Evolutionary conservation across 2,797 vertebrate species (phyloP).

Genomic region (Micromesistius poutassou): DNA sequence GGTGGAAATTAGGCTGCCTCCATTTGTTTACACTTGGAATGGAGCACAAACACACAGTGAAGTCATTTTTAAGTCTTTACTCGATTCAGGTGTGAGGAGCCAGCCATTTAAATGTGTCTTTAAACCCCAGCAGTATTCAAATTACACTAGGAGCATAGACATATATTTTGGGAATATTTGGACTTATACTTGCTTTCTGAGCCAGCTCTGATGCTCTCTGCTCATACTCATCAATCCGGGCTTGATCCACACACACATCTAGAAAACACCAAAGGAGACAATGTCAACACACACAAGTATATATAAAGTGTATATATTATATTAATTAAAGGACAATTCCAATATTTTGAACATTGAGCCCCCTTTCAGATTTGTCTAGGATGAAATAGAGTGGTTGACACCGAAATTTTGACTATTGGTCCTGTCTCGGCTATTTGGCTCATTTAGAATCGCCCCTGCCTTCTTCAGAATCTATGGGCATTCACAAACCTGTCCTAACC

Average conservation of each 20-base stretch:
- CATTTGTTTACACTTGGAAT: background rate
- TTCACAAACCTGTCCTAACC: too few species aligned
- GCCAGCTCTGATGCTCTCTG: constrained; percentile 81
- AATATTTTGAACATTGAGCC: too few species aligned
- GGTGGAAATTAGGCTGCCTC: background rate
- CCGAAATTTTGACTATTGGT: too few species aligned
- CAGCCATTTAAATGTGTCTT: too few species aligned
- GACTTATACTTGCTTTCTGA: constrained; percentile 81
- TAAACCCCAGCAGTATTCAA: background rate
- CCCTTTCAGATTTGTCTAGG: too few species aligned
- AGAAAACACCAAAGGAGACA: constrained; percentile 45
- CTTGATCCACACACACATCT: constrained; percentile 90
- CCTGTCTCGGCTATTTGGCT: too few species aligned
- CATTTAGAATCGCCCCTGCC: too few species aligned
- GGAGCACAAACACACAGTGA: background rate
- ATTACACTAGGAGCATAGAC: background rate
- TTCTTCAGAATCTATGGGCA: too few species aligned
- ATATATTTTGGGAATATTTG: background rate
- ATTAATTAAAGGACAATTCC: too few species aligned
- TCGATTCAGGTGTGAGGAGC: too few species aligned
- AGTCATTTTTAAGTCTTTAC: background rate
- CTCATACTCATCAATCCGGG: constrained; percentile 85
- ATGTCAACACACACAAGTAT: background rate
- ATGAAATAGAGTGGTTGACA: too few species aligned
- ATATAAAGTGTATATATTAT: too few species aligned